Evolutionary conservation across 2,888 invertebrate genomes (phyloP).

Genomic region (Polyommatus iphigenia): DNA sequence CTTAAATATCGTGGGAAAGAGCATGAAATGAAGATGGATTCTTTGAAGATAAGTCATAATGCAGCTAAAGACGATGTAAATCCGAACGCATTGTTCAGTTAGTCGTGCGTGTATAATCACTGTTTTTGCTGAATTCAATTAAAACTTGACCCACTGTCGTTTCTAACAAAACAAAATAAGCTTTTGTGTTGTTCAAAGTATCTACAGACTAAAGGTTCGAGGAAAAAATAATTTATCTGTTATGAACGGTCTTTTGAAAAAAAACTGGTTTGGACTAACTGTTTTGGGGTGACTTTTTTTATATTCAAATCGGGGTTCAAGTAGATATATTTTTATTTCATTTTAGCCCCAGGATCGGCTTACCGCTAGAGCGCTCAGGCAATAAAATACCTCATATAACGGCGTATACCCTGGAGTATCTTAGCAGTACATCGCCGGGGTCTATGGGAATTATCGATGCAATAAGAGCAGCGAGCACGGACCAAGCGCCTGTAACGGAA

Average conservation of each 20-base stretch:
- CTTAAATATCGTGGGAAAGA: constrained; percentile 19
- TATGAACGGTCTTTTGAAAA: neutral
- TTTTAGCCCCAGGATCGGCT: neutral
- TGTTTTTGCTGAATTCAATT: constrained; percentile 73
- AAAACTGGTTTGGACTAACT: neutral
- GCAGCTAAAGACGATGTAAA: constrained; percentile 49
- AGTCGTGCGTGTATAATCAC: constrained; percentile 73
- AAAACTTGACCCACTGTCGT: constrained; percentile 70
- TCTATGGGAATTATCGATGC: constrained; percentile 30
- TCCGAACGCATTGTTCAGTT: constrained; percentile 55
- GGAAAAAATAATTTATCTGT: neutral
- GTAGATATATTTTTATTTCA: constrained; percentile 31
- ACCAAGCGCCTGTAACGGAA: constrained; percentile 35
- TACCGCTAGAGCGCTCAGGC: neutral
- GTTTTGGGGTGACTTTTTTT: neutral
- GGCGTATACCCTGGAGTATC: constrained; percentile 34
- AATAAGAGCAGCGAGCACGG: constrained; percentile 33
- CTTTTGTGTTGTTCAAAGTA: constrained; percentile 44
- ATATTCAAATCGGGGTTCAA: neutral
- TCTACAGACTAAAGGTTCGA: constrained; percentile 41
- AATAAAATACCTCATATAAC: constrained; percentile 32
- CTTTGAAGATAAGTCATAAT: constrained; percentile 31
- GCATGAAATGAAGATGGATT: constrained; percentile 2
- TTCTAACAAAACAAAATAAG: constrained; percentile 53
- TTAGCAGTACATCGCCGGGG: constrained; percentile 7